These are phyloP conservation scores for Limnephilus auricula DNA, from an alignment of 2,888 invertebrate genomes.

Conservation along the genomic window DNA sequence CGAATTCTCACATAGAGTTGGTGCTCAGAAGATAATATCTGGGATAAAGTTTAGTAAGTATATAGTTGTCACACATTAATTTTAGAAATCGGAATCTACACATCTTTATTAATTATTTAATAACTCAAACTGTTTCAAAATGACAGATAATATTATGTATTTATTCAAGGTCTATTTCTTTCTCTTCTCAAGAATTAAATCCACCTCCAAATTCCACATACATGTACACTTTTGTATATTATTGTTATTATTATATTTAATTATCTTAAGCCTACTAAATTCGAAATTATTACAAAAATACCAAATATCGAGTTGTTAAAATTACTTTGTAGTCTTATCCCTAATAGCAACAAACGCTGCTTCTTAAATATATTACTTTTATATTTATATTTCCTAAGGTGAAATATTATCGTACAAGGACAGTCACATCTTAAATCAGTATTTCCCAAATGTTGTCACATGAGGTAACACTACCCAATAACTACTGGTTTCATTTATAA, in stretches of 20 bases:
- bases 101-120: neutral
- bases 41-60: neutral
- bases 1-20: neutral
- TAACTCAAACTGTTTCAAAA: neutral
- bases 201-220: neutral
- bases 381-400: neutral
- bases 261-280: constrained; percentile 50
- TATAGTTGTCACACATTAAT: neutral
- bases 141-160: neutral
- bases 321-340: constrained; percentile 31
- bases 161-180: neutral
- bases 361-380: neutral
- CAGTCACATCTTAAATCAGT: neutral
- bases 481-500: neutral
- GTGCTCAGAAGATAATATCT: neutral
- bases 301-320: constrained; percentile 35
- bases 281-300: constrained; percentile 55
- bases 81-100: neutral
- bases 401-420: neutral
- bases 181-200: neutral
- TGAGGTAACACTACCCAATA: neutral
- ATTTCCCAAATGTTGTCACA: neutral
- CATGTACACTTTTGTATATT: neutral
- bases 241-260: constrained; percentile 14
- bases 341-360: neutral